These are phyloP conservation scores for Neotoxoptera formosana DNA, from an alignment of 1,140 invertebrate species.

Conservation along the genomic window DNA sequence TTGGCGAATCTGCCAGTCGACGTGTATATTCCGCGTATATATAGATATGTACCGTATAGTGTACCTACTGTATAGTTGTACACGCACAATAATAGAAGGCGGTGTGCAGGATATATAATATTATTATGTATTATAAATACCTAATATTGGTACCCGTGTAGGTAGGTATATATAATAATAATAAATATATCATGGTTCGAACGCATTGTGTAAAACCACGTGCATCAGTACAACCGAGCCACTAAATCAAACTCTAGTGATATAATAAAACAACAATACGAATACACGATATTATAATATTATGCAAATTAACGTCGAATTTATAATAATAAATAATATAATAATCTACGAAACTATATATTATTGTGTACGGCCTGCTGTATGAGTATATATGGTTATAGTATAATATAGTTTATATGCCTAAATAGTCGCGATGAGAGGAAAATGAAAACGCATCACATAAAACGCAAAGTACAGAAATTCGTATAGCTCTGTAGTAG, in stretches of 20 bases:
- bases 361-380: background rate
- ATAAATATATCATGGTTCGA: background rate
- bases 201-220: constrained; percentile 2
- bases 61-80: background rate
- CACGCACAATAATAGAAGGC: background rate
- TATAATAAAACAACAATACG: constrained; percentile 22
- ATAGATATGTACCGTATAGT: background rate
- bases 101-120: background rate
- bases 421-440: background rate
- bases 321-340: constrained; percentile 8
- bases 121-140: background rate
- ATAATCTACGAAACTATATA: background rate
- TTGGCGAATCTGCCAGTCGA: background rate
- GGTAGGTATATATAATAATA: background rate
- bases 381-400: background rate
- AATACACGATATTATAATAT: background rate
- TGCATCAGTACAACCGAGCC: background rate
- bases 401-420: too few relatives aligned
- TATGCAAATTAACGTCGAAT: constrained; percentile 12
- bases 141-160: background rate
- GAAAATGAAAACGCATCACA: constrained; percentile 15
- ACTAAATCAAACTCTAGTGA: constrained; percentile 34
- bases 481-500: background rate
- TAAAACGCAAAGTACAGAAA: background rate
- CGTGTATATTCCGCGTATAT: background rate